Evolutionary conservation across 1,140 invertebrate genomes (phyloP), one percentile per base, ranked within the genome.

Genomic region (Globodera ellingtonae): DNA sequence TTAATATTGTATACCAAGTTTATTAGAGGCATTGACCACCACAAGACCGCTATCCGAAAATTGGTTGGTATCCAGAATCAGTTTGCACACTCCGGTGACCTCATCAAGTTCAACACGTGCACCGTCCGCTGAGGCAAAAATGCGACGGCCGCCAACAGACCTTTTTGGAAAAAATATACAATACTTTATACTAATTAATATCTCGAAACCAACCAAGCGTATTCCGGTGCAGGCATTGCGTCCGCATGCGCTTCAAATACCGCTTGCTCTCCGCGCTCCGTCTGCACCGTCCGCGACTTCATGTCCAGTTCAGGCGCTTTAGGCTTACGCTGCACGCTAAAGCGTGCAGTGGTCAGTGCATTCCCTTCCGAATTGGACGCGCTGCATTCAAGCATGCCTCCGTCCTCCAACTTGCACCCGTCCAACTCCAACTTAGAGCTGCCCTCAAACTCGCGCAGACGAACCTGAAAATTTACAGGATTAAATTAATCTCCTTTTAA

Each of bases 371-470:
- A 76, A 77, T 89, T 89, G 9, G 82, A 82, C 8, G 88, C 87
- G 10, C 80, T 81, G 18, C 79, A 81, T 44, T 78, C 79, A 44
- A 89, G 75, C 24, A 76, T 56, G 47, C 86, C 86, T 44, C 69
- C 81, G n/a, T 89, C 86, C 35, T 79, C 71, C 9, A 87, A 59
- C 35, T 80, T 83, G 46, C 87, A 78, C 47, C 82, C 79, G 48
- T 77, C 74, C 44, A 88, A 83, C 79, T 89, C 87, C 3, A 88
- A 75, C 72, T 88, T 88, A 15, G 82, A 79, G 21, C 84, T 86
- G 78, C 88, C 88, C 75, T 88, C 85, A 79, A 88, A 88, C 79
- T 88, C 87, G 15, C 86, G 77, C 79, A 88, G 81, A 59, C 89
- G 72, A 44, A 89, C 74, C 76, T 77, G 65, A 69, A 69, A 7